Evolutionary conservation across 2,888 invertebrate genomes (phyloP).

Genomic region (Sminthurinus aureus): DNA sequence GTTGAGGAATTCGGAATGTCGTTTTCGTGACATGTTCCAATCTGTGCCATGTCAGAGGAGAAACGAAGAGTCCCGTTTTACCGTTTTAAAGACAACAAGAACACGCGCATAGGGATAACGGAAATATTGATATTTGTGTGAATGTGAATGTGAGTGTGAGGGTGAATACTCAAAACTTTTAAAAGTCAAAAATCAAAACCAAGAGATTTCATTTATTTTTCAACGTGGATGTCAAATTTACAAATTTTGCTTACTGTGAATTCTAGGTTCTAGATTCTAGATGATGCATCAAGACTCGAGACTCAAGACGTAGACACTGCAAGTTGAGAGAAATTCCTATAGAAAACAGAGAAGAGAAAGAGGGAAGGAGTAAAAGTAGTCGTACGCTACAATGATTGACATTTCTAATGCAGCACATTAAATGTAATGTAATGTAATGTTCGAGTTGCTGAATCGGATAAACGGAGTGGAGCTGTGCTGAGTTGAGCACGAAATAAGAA

Average conservation of each 20-base stretch:
- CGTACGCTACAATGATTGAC: constrained; percentile 39
- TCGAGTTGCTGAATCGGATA: too few relatives aligned
- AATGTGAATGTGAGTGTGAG: too few relatives aligned
- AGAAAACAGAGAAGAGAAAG: not conserved
- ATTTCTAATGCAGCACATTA: constrained; percentile 46
- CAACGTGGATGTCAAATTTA: too few relatives aligned
- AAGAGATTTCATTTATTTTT: too few relatives aligned
- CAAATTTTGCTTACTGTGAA: too few relatives aligned
- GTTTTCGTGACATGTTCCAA: not conserved
- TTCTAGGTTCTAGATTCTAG: too few relatives aligned
- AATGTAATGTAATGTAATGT: constrained; percentile 26
- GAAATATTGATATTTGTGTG: not conserved
- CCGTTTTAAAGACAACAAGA: not conserved
- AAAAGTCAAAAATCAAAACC: too few relatives aligned
- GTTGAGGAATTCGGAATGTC: not conserved
- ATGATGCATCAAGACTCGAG: too few relatives aligned
- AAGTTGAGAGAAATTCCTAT: not conserved
- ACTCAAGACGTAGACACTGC: too few relatives aligned
- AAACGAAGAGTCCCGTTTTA: not conserved
- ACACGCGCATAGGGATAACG: not conserved
- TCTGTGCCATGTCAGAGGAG: not conserved
- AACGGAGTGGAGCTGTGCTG: too few relatives aligned
- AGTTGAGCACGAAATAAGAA: too few relatives aligned
- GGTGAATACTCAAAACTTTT: too few relatives aligned
- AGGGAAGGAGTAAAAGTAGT: not conserved